phyloP scores from a whole-genome alignment of 2,797 vertebrate species.

The Melanotaenia maccullochi region DNA sequence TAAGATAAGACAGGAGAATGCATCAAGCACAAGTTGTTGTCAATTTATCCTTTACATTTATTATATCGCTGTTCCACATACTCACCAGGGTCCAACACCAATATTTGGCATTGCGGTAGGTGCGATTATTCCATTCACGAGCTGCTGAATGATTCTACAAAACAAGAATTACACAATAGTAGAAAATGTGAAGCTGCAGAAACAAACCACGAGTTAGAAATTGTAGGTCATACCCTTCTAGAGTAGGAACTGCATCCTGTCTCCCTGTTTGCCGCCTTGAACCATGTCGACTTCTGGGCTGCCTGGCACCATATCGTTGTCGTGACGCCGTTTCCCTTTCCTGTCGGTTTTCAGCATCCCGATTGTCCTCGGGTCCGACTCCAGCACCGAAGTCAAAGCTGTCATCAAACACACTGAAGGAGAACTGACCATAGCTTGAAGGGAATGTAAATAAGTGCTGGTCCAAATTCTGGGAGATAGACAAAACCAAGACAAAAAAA shows the following conservation, averaged over 20 bases:
- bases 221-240: conserved; percentile 86
- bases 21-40: background rate
- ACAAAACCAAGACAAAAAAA: conserved; percentile 7
- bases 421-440: conserved; percentile 93
- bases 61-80: conserved; percentile 27
- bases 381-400: conserved; percentile 90
- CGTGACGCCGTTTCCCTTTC: conserved; percentile 92
- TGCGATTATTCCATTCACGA: conserved; percentile 98
- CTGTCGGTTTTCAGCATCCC: conserved; percentile 89
- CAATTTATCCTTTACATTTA: background rate
- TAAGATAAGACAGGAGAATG: background rate
- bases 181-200: background rate
- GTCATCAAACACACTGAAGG: conserved; percentile 95
- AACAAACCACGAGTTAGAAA: background rate
- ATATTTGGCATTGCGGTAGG: conserved; percentile 96
- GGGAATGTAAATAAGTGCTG: conserved; percentile 94
- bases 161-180: conserved; percentile 18
- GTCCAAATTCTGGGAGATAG: conserved; percentile 85
- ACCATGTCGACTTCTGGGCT: conserved; percentile 91
- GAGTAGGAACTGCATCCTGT: conserved; percentile 93
- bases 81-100: conserved; percentile 95
- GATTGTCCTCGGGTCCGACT: conserved; percentile 85
- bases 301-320: conserved; percentile 91
- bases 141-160: conserved; percentile 95
- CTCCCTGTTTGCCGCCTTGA: conserved; percentile 87